Evolutionary conservation across 53 echinoderm and acorn worm species (phyloP), one percentile per base, ranked within the genome.

Genomic region (Echinarachnius parma): DNA sequence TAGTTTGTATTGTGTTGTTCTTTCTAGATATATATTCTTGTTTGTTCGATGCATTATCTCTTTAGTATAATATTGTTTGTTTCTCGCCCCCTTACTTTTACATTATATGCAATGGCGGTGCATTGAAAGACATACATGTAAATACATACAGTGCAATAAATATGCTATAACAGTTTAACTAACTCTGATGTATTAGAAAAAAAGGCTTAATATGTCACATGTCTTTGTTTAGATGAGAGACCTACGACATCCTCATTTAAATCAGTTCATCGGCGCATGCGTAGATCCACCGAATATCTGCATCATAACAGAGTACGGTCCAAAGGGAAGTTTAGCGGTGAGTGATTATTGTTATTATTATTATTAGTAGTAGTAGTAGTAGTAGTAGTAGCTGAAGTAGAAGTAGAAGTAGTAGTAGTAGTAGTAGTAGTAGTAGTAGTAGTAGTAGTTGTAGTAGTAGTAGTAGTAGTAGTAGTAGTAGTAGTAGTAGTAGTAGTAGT

Each of bases 291-390:
- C 91, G 1, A 81, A 88, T 47, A 83, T 91, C 22, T 91, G 80
- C 53, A 91, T 89, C 39, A 58, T 96, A 27, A 91, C 85, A 2
- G 96, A 96, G 31, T 96, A 96, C 64, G 87, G 96, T 28, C 82
- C 84, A 0, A 91, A 90, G 57, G 96, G 96, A 28, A 91, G 96
- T 64, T 77, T 96, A 57, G 87, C 91, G 91, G 96, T 96, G 78
- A 64, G 39, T 39, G 9, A 9, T 22, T 35, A 52, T 19, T 13
- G 4, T n/a, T 30, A 4, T 10, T 15, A 1, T 5, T 49, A 1
- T 49, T 49, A 21, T 49, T n/a, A 57, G 57, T 25, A 53, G 53
- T 53, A 53, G 53, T 53, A 53, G 53, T 53, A 53, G 53, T 53
- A 53, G 53, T 53, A 53, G 53, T 53, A 53, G 53, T 53, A 53